These are phyloP conservation scores for Leucania comma DNA, from an alignment of 2,888 invertebrate genomes.

Conservation along the genomic window DNA sequence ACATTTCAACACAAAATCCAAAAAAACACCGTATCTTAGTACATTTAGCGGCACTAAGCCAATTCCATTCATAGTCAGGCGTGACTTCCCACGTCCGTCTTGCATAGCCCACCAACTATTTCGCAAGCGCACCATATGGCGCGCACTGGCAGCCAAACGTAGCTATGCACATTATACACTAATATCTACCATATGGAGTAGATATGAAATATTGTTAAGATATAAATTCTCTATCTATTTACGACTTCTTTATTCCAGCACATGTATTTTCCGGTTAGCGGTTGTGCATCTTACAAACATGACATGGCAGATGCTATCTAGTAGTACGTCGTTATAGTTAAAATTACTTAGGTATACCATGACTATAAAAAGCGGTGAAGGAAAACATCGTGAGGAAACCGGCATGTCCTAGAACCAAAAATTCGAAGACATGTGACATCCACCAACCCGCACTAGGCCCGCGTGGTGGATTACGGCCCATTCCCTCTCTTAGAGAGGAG, in stretches of 20 bases:
- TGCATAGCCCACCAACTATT: constrained; percentile 46
- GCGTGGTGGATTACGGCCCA: no score
- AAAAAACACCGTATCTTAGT: neutral
- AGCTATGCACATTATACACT: constrained; percentile 40
- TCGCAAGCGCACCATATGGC: constrained; percentile 61
- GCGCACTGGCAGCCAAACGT: constrained; percentile 8
- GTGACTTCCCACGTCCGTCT: constrained; percentile 50
- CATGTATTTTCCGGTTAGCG: constrained; percentile 29
- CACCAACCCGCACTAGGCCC: no score
- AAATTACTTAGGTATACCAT: no score
- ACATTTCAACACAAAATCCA: neutral
- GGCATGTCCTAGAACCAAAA: no score
- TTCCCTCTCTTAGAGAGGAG: no score
- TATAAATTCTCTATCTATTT: constrained; percentile 36
- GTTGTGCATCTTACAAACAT: constrained; percentile 14
- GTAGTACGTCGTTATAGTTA: constrained; percentile 7
- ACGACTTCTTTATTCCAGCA: constrained; percentile 36
- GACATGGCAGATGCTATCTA: neutral
- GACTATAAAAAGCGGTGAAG: no score
- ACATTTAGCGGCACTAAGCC: constrained; percentile 18
- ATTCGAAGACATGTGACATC: no score
- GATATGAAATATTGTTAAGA: constrained; percentile 34
- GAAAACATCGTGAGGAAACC: no score
- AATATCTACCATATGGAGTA: constrained; percentile 30
- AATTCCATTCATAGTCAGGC: constrained; percentile 22